Evolutionary conservation across 2,888 invertebrate species (phyloP), one percentile per base, ranked within the genome.

Genomic region (Rhogogaster chlorosoma): DNA sequence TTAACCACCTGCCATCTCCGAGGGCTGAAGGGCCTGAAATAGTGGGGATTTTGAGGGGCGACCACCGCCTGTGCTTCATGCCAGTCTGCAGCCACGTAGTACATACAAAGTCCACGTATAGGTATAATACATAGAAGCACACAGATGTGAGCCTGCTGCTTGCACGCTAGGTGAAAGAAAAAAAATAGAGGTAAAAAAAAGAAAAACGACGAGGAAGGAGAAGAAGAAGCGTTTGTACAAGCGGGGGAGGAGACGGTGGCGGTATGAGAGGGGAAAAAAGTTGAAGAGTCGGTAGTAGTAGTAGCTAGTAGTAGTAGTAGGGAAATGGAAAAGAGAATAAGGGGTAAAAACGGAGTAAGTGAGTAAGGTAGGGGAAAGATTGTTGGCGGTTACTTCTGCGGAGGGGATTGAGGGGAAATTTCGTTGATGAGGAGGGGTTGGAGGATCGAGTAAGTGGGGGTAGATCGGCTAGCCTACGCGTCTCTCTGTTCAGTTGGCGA

Each of bases 401-500:
- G 61, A 22, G 80, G 80, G 57, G 22, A 36, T 22, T 36, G 80
- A 83, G 45, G 83, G n/a, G 70, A 70, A 67, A 45, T 32, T 22
- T 29, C 6, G 67, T 53, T 49, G 49, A 22, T 32, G 38, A 36
- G 29, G 77, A 26, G 42, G 70, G 67, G 45, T 42, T 26, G 0
- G 22, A n/a, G 32, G 22, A 61, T n/a, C 12, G 26, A 10, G 29
- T 83, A 84, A n/a, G 83, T 83, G 86, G 29, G 73, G 80, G 82
- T 83, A 86, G 88, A 91, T 89, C 90, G 92, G 92, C 87, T 87
- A 90, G 89, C 87, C 89, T 88, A 89, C 90, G 92, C 92, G 91
- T 91, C 90, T 90, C 89, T 89, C 90, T 90, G 92, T 91, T 93
- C 93, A 93, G 93, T 93, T 93, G 91, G 91, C 91, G 93, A 92